phyloP scores from a whole-genome alignment of 2,888 invertebrate genomes.

The Andrena marginata region DNA sequence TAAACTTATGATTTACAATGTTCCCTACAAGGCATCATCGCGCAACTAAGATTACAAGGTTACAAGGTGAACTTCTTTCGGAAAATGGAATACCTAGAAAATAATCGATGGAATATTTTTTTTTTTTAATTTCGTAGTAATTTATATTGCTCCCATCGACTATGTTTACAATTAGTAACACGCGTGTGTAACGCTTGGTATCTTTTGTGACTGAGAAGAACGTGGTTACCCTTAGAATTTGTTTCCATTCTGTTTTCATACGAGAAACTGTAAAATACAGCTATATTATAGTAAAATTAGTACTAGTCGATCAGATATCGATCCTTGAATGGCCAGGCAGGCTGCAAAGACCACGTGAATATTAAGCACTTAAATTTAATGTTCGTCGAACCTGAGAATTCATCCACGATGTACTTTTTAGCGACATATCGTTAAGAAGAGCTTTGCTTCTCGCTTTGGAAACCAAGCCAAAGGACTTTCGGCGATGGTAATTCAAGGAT shows the following conservation, averaged over 20 bases:
- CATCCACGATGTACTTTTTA: slow-evolving; percentile 77
- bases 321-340: slow-evolving; percentile 66
- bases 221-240: slow-evolving; percentile 3
- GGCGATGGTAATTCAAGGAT: slow-evolving; percentile 68
- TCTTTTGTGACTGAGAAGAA: slow-evolving; percentile 11
- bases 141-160: background rate
- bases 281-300: slow-evolving; percentile 42
- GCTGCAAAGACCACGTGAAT: slow-evolving; percentile 76
- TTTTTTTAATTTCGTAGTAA: no score
- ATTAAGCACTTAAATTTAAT: slow-evolving; percentile 74
- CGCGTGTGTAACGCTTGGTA: background rate
- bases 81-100: slow-evolving; percentile 13
- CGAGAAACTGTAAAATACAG: slow-evolving; percentile 16
- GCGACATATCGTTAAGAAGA: slow-evolving; percentile 60
- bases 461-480: slow-evolving; percentile 53
- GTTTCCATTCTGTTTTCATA: background rate
- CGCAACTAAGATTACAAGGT: slow-evolving; percentile 63
- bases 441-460: slow-evolving; percentile 43
- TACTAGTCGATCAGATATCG: slow-evolving; percentile 33
- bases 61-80: slow-evolving; percentile 44
- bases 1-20: slow-evolving; percentile 65
- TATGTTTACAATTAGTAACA: slow-evolving; percentile 9
- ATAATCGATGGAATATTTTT: slow-evolving; percentile 4
- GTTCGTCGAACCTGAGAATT: slow-evolving; percentile 76
- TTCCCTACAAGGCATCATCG: slow-evolving; percentile 57